Percentiles rank a stretch among this genome's conserved stretches.
Conservation (phyloP, 1,140 invertebrate genomes). For the Dryas iulia region DNA sequence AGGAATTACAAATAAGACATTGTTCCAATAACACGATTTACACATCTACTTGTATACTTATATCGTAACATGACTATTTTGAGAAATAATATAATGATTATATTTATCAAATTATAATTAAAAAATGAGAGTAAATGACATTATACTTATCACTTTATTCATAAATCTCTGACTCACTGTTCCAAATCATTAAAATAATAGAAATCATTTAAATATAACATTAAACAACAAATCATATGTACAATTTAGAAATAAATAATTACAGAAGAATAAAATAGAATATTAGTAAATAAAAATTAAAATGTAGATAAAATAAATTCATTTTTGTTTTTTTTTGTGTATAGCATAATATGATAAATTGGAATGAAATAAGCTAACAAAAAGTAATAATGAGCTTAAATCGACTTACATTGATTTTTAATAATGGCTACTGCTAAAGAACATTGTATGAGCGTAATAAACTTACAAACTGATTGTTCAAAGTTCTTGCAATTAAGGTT, state of each 20-base stretch:
- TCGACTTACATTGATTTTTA: slow-evolving; percentile 32
- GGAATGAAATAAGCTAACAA: slow-evolving; percentile 50
- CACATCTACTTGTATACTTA: slow-evolving; percentile 65
- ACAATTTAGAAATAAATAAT: slow-evolving; percentile 77
- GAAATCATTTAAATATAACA: slow-evolving; percentile 56
- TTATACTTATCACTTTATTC: not conserved
- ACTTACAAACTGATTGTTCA: too few relatives aligned
- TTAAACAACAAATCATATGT: slow-evolving; percentile 78
- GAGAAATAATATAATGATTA: slow-evolving; percentile 51
- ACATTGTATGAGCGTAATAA: not conserved
- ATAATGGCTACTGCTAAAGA: not conserved
- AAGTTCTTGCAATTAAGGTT: too few relatives aligned
- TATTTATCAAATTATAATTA: slow-evolving; percentile 41
- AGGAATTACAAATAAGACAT: slow-evolving; percentile 64
- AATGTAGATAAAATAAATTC: slow-evolving; percentile 42
- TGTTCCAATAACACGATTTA: slow-evolving; percentile 62
- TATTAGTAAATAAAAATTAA: slow-evolving; percentile 46
- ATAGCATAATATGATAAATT: slow-evolving; percentile 38
- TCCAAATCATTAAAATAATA: slow-evolving; percentile 43
- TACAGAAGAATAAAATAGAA: slow-evolving; percentile 47
- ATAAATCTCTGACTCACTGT: slow-evolving; percentile 13
- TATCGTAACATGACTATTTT: slow-evolving; percentile 62
- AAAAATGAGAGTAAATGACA: slow-evolving; percentile 16
- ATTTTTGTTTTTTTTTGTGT: slow-evolving; percentile 34
- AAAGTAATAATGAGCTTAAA: slow-evolving; percentile 32